Evolutionary conservation across 2,888 invertebrate genomes (phyloP).

Genomic region (Sepiola atlantica): DNA sequence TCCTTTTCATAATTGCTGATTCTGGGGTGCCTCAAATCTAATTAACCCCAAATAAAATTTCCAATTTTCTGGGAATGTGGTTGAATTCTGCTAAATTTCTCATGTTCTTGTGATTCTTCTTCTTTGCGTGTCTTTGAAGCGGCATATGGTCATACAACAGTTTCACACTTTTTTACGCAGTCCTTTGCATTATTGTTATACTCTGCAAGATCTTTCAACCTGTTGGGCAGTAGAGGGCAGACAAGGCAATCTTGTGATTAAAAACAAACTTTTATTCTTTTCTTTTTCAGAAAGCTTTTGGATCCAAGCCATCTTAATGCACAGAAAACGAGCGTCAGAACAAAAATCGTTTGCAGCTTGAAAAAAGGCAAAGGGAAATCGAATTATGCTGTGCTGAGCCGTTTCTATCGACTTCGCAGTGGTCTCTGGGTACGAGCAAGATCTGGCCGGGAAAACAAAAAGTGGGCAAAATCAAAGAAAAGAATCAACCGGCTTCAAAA

Average conservation of each 20-base stretch:
- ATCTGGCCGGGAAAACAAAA: constrained; percentile 38
- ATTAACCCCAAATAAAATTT: too few relatives aligned
- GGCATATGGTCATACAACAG: too few relatives aligned
- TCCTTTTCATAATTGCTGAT: too few relatives aligned
- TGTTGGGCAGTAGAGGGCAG: too few relatives aligned
- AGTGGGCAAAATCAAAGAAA: not conserved
- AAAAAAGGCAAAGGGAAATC: constrained; percentile 32
- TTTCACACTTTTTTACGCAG: too few relatives aligned
- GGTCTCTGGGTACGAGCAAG: constrained; percentile 40
- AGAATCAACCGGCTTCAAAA: not conserved
- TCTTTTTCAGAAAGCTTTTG: not conserved
- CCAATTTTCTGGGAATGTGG: too few relatives aligned
- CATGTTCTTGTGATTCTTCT: too few relatives aligned
- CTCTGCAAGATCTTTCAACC: too few relatives aligned
- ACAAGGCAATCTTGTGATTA: too few relatives aligned
- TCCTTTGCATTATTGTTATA: too few relatives aligned
- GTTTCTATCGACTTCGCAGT: constrained; percentile 34
- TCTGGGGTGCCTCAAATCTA: too few relatives aligned
- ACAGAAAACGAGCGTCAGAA: not conserved
- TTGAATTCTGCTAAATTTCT: not conserved
- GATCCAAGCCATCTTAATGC: not conserved
- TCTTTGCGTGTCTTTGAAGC: too few relatives aligned
- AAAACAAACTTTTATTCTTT: not conserved
- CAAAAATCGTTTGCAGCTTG: constrained; percentile 20
- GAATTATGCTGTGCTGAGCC: not conserved